Percentiles rank a stretch among this genome's conserved stretches.
These are phyloP conservation scores for Rhinophrynus dorsalis DNA, from an alignment of 2,797 vertebrate species.

Conservation along the genomic window DNA sequence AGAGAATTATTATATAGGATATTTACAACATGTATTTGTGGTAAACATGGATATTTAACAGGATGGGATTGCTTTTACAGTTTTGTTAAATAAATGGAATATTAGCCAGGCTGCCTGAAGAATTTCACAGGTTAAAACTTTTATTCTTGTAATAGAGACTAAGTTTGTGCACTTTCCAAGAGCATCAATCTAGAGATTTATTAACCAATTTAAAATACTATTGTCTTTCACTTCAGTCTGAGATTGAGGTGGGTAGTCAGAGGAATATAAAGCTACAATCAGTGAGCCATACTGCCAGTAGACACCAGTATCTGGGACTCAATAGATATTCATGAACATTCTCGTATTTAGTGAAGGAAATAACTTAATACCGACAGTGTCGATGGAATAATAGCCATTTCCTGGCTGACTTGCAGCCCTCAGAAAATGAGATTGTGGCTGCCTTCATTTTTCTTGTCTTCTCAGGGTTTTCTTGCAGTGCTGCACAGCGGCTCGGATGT, in stretches of 20 bases:
- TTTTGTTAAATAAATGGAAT: neutral
- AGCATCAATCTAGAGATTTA: slow-evolving; percentile 93
- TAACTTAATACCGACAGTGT: slow-evolving; percentile 99
- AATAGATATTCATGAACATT: slow-evolving; percentile 99
- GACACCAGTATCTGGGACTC: slow-evolving; percentile 92
- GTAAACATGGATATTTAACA: no score
- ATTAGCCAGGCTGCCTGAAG: no score
- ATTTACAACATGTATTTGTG: no score
- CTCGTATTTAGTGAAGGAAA: slow-evolving; percentile 99
- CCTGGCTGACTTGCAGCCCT: slow-evolving; percentile 98
- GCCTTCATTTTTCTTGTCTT: slow-evolving; percentile 99
- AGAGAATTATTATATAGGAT: no score
- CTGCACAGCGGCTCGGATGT: slow-evolving; percentile 73
- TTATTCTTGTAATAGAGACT: slow-evolving; percentile 84
- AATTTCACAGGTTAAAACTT: slow-evolving; percentile 71
- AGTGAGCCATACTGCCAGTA: slow-evolving; percentile 75
- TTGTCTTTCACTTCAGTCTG: slow-evolving; percentile 97
- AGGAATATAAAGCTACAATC: slow-evolving; percentile 92
- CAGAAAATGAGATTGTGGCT: slow-evolving; percentile 95
- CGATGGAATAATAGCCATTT: slow-evolving; percentile 98
- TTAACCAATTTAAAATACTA: slow-evolving; percentile 99
- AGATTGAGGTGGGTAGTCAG: slow-evolving; percentile 87
- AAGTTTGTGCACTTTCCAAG: slow-evolving; percentile 81
- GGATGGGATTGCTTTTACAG: neutral
- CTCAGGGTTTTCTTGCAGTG: slow-evolving; percentile 77